These are phyloP conservation scores for Chloropsis cyanopogon DNA, from an alignment of 2,113 vertebrate species.

Conservation along the genomic window DNA sequence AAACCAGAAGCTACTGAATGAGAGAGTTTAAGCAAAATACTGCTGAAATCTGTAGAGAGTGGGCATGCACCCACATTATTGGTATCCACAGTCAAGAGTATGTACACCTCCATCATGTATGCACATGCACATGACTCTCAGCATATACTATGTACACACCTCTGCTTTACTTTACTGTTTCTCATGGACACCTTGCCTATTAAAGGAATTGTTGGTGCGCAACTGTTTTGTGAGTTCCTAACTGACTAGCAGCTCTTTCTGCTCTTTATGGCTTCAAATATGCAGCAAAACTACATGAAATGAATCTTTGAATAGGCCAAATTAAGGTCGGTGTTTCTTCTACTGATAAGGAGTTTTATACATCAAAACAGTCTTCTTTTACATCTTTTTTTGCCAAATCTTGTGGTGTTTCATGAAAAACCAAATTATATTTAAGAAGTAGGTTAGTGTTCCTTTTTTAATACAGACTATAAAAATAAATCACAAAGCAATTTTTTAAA, in stretches of 20 bases:
- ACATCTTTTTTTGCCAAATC: slow-evolving; percentile 73
- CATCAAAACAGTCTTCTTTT: slow-evolving; percentile 66
- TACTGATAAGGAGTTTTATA: slow-evolving; percentile 73
- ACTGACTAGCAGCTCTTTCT: slow-evolving; percentile 43
- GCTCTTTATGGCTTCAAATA: slow-evolving; percentile 64
- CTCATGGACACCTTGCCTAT: slow-evolving; percentile 35
- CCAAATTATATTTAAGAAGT: slow-evolving; percentile 66
- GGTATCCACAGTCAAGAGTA: background rate
- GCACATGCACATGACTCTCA: slow-evolving; percentile 16
- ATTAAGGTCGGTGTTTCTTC: slow-evolving; percentile 68
- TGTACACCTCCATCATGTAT: background rate
- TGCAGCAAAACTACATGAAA: slow-evolving; percentile 59
- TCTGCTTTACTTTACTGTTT: slow-evolving; percentile 37
- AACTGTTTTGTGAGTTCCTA: slow-evolving; percentile 30
- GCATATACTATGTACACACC: slow-evolving; percentile 29
- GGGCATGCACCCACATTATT: background rate
- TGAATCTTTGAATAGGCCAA: slow-evolving; percentile 55
- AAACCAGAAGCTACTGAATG: slow-evolving; percentile 1
- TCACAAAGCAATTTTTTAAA: slow-evolving; percentile 59
- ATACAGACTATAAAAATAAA: slow-evolving; percentile 52
- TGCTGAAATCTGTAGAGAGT: slow-evolving; percentile 3
- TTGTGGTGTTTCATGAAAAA: slow-evolving; percentile 71
- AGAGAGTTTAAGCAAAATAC: background rate
- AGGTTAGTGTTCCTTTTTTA: slow-evolving; percentile 74
- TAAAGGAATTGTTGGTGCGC: slow-evolving; percentile 25